These are phyloP conservation scores for Sylvia atricapilla DNA, from an alignment of 2,113 vertebrate genomes.

Conservation along the genomic window DNA sequence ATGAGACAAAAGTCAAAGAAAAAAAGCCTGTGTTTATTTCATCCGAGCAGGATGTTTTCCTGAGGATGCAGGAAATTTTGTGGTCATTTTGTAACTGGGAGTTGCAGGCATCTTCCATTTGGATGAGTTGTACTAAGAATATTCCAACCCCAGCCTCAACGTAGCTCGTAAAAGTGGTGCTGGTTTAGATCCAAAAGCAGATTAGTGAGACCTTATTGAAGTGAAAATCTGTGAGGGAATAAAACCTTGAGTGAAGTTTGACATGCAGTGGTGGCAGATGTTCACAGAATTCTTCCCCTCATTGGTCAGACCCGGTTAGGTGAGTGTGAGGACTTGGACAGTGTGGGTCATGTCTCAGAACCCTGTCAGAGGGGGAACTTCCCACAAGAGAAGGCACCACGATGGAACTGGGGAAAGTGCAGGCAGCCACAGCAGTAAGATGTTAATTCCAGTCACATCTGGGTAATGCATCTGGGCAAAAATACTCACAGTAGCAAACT, in stretches of 20 bases:
- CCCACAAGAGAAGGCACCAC: not conserved
- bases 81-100: not conserved
- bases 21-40: not conserved
- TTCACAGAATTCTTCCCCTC: not conserved
- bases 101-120: not conserved
- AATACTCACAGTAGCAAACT: accelerated
- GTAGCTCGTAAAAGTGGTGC: not conserved
- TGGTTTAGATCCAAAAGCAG: not conserved
- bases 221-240: not conserved
- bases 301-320: not conserved
- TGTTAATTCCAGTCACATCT: not conserved
- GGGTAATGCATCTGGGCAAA: not conserved
- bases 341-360: not conserved
- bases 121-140: not conserved
- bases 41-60: not conserved
- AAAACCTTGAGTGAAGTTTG: not conserved
- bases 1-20: not conserved
- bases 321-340: not conserved
- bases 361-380: not conserved
- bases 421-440: not conserved
- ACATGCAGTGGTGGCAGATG: not conserved
- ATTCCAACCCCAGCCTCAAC: not conserved
- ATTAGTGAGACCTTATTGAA: not conserved
- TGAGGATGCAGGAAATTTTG: not conserved
- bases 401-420: too few relatives aligned